Conservation (phyloP, 2,888 invertebrate species). For the Brachypterus glaber region DNA sequence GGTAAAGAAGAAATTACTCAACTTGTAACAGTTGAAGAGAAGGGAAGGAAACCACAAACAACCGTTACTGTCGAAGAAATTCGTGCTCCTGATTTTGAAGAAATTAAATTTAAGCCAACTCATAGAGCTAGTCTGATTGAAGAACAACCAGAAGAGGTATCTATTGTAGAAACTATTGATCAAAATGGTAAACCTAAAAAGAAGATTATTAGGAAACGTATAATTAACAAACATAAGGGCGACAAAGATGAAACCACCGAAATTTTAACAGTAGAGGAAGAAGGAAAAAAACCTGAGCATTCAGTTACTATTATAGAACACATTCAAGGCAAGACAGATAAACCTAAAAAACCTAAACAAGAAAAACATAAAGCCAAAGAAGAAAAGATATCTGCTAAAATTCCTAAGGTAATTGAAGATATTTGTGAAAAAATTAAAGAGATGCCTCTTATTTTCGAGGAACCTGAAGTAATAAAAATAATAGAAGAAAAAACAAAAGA, state of each 20-base stretch:
- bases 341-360: constrained; percentile 28
- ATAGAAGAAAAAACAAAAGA: constrained; percentile 31
- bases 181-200: constrained; percentile 16
- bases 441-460: constrained; percentile 20
- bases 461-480: constrained; percentile 26
- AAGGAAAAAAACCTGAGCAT: constrained; percentile 27
- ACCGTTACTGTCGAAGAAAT: constrained; percentile 13
- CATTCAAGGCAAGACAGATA: constrained; percentile 7
- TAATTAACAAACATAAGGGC: constrained; percentile 34
- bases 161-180: constrained; percentile 22
- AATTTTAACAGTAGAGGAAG: constrained; percentile 6
- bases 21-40: constrained; percentile 28
- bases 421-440: constrained; percentile 13
- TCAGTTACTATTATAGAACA: constrained; percentile 24
- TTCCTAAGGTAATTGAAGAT: constrained; percentile 15
- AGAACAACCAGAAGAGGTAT: constrained; percentile 35
- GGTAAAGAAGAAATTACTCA: constrained; percentile 34
- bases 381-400: too few relatives aligned
- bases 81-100: neutral
- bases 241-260: constrained; percentile 22
- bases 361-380: constrained; percentile 21
- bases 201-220: constrained; percentile 33
- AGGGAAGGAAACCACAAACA: constrained; percentile 17
- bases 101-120: too few relatives aligned
- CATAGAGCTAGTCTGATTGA: constrained; percentile 21